phyloP scores from a whole-genome alignment of 1,140 invertebrate species.

The Calosoma granatense region DNA sequence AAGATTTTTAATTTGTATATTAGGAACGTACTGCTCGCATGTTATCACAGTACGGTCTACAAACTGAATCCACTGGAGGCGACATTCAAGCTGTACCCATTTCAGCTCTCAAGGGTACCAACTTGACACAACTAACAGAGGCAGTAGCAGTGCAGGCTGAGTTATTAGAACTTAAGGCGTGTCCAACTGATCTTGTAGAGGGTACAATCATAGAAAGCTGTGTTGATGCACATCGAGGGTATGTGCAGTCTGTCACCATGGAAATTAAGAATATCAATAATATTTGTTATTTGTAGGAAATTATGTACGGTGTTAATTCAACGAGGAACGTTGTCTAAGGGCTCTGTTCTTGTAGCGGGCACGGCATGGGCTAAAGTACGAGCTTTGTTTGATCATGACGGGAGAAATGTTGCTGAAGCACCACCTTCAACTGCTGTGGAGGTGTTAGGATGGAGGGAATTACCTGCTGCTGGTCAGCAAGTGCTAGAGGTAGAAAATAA shows the following conservation, averaged over 20 bases:
- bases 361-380: constrained; percentile 74
- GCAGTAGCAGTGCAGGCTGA: constrained; percentile 81
- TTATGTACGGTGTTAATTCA: constrained; percentile 81
- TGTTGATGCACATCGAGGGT: constrained; percentile 60
- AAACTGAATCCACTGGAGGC: constrained; percentile 82
- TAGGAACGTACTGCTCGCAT: constrained; percentile 65
- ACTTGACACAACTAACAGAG: constrained; percentile 73
- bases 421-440: constrained; percentile 75
- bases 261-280: too few relatives aligned
- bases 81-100: constrained; percentile 87
- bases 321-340: constrained; percentile 78
- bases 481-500: constrained; percentile 76
- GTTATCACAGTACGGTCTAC: constrained; percentile 65
- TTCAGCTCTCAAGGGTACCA: constrained; percentile 78
- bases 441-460: constrained; percentile 78
- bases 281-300: constrained; percentile 48
- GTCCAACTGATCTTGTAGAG: constrained; percentile 76
- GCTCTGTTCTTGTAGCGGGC: constrained; percentile 74
- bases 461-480: constrained; percentile 79
- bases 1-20: not conserved
- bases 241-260: too few relatives aligned
- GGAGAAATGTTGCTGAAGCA: constrained; percentile 53
- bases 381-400: constrained; percentile 73
- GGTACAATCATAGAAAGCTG: constrained; percentile 84
- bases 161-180: constrained; percentile 72